Base-by-base conservation (phyloP, 2,888 invertebrate species). In the Mythimna vitellina region DNA sequence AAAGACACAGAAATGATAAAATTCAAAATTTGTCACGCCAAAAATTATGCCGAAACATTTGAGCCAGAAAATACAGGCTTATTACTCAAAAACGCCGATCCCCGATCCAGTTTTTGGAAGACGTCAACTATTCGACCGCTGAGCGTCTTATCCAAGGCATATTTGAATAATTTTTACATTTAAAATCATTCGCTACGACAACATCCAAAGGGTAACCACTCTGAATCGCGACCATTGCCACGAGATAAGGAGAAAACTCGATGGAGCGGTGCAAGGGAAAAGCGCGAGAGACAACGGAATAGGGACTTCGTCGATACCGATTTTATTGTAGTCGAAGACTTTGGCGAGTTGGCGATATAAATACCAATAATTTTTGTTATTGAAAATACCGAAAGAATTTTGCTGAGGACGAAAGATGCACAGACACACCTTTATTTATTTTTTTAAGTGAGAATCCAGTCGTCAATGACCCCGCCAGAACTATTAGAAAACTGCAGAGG, bases 101-200 rank as follows among this genome's bases (percentile, higher is more conserved):
- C 92, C 85, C 92, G 91, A 93, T 92, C 91, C 90, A 86, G 88
- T 90, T 89, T 86, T 89, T 85, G 87, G 88, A 87, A 89, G 90
- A 90, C 90, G 91, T 90, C 92, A 92, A 92, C 92, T 92, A 92
- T 93, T 95, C 93, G 93, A 92, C 94, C 92, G 93, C 83, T 90
- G 91, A 82, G 83, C 89, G 91, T 90, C 95, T 95, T 94, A 94
- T 94, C 94, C 95, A 87, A 83, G 85, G 73, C 76, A 83, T 78
- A 96, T 96, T 96, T 96, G 95, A 96, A 96, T 96, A 96, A 96
- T 96, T 96, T 95, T 95, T 96, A 95, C 96, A 96, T 96, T 96
- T 96, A 96, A 95, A 96, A 96, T 96, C 96, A 96, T 95, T 96
- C 93, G 94, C 93, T 92, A 93, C 93, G 95, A 94, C 95, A 93